Evolutionary conservation across 2,888 invertebrate species (phyloP), one percentile per base, ranked within the genome.

Genomic region (Coleophora deauratella): DNA sequence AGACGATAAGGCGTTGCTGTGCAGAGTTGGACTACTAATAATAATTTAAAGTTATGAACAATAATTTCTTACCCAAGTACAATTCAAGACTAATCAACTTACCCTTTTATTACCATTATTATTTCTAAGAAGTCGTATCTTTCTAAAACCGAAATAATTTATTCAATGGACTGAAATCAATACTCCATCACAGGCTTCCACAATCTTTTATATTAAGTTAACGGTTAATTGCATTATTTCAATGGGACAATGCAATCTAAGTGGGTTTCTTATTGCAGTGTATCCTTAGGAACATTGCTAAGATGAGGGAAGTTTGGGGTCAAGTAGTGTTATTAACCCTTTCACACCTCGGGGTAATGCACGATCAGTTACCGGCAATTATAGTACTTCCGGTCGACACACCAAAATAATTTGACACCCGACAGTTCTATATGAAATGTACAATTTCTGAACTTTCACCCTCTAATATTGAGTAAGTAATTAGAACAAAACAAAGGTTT

Each of bases 241-340:
- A 44, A 44, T 40, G 14, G 34, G 37, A 27, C 32, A 12, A 35
- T 21, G 21, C 21, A 38, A 40, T 38, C 40, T 40, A 27, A 32
- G 44, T 13, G 7, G 27, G 21, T 6, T 21, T 35, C 32, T 38
- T 41, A 35, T 27, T 13, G 12, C 32, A 30, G 31, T 13, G 12
- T 21, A 37, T 33, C 27, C 12, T 33, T 3, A 38, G 27, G 9
- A 14, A 13, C 10, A 14, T 21, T 32, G 49, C 49, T 51, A 58
- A 63, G 61, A 65, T 59, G 59, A 64, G 68, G 62, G 60, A 66
- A 70, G 64, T 65, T 63, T 59, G 66, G 55, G 82, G 80, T 81
- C 79, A 81, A 81, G 71, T 65, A 67, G 71, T 79, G 80, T 75
- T 80, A 74, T 80, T 82, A 80, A 80, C 77, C 80, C 78, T 72